These are phyloP conservation scores for Drosophila watanabei DNA, from an alignment of 1,140 invertebrate genomes.

Conservation along the genomic window DNA sequence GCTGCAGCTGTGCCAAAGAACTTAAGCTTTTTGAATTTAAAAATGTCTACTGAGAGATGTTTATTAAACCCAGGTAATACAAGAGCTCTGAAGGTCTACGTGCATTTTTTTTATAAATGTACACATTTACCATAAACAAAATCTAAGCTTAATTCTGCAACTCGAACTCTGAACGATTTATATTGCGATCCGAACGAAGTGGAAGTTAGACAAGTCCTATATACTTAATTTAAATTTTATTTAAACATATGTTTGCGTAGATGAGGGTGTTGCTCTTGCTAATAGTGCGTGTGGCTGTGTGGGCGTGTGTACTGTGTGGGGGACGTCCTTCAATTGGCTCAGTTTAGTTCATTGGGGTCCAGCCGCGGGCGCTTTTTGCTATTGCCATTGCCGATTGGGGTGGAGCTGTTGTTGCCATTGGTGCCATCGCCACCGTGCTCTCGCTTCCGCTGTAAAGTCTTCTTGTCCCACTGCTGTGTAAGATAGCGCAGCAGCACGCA, in stretches of 20 bases:
- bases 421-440: constrained; percentile 79
- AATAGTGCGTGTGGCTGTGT: constrained; percentile 15
- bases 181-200: neutral
- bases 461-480: constrained; percentile 97
- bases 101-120: neutral
- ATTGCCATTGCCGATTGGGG: constrained; percentile 37
- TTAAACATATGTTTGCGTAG: constrained; percentile 22
- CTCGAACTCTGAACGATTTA: neutral
- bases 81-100: neutral
- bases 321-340: constrained; percentile 4
- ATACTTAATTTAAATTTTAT: constrained; percentile 17
- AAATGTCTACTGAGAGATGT: neutral
- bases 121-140: neutral
- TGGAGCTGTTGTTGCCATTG: constrained; percentile 49
- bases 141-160: neutral
- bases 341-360: constrained; percentile 73
- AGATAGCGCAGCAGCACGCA: constrained; percentile 97
- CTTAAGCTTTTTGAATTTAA: neutral
- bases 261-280: constrained; percentile 12
- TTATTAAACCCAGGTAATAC: neutral
- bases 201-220: constrained; percentile 18
- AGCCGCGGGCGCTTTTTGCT: constrained; percentile 84
- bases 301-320: neutral
- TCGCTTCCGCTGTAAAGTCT: constrained; percentile 88
- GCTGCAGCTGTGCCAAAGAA: neutral